Percentiles rank a stretch among this genome's conserved stretches.
phyloP scores from a whole-genome alignment of 1,140 invertebrate genomes.

The Drosophila busckii region DNA sequence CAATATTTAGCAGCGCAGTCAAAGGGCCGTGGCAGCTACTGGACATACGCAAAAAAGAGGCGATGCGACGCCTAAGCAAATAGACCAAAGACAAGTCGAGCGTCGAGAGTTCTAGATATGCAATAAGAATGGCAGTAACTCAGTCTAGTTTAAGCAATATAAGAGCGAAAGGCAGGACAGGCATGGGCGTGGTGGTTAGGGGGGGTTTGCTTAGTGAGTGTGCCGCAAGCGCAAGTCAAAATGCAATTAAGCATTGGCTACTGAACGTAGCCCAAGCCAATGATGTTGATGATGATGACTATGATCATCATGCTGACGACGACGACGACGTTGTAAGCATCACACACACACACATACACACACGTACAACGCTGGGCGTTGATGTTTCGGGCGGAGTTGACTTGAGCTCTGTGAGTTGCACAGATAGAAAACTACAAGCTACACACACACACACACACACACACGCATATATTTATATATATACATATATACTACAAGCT shows the following conservation, averaged over 20 bases:
- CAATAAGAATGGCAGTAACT: slow-evolving; percentile 42
- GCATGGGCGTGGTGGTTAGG: neutral
- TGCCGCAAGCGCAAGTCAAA: slow-evolving; percentile 67
- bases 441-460: slow-evolving; percentile 18
- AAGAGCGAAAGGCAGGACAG: neutral
- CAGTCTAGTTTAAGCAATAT: no score
- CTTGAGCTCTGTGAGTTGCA: slow-evolving; percentile 43
- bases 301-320: slow-evolving; percentile 1
- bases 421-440: slow-evolving; percentile 62
- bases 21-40: slow-evolving; percentile 39
- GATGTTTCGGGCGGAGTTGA: slow-evolving; percentile 69
- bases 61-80: slow-evolving; percentile 66
- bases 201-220: slow-evolving; percentile 3
- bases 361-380: slow-evolving; percentile 47
- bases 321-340: slow-evolving; percentile 57
- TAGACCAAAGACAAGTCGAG: slow-evolving; percentile 44
- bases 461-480: slow-evolving; percentile 6
- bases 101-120: slow-evolving; percentile 53
- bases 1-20: slow-evolving; percentile 21
- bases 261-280: slow-evolving; percentile 40
- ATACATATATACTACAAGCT: slow-evolving; percentile 32
- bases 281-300: neutral
- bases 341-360: slow-evolving; percentile 56
- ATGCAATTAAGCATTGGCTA: slow-evolving; percentile 74
- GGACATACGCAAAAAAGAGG: slow-evolving; percentile 63